phyloP scores from a whole-genome alignment of 1,140 invertebrate species.

The Drosophila melanica region DNA sequence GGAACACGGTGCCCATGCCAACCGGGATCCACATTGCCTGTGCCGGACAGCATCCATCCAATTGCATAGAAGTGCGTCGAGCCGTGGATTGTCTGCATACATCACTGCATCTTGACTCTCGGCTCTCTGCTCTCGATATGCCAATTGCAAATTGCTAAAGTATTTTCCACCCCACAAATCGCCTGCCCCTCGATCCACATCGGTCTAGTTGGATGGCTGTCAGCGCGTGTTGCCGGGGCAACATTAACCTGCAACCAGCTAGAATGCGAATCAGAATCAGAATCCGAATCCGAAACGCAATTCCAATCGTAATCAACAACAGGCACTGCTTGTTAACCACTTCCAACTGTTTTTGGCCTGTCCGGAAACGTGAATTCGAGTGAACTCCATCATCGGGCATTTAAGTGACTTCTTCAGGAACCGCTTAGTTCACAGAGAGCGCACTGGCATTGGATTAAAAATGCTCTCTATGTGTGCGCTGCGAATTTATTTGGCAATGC shows the following conservation, averaged over 20 bases:
- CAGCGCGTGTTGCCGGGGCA: constrained; percentile 55
- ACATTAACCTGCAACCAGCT: constrained; percentile 50
- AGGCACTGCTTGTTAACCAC: constrained; percentile 41
- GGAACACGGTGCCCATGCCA: constrained; percentile 21
- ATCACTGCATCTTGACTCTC: constrained; percentile 64
- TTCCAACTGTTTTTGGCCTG: constrained; percentile 25
- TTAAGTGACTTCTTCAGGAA: constrained; percentile 47
- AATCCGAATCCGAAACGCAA: constrained; percentile 7
- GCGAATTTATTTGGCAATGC: not conserved
- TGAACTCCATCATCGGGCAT: constrained; percentile 12
- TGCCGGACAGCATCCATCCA: constrained; percentile 23
- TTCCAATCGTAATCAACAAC: constrained; percentile 26
- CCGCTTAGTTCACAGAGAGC: constrained; percentile 10
- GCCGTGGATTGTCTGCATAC: constrained; percentile 65
- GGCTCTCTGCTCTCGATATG: constrained; percentile 63
- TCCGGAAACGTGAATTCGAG: constrained; percentile 7
- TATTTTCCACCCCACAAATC: constrained; percentile 32
- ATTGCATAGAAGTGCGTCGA: constrained; percentile 56
- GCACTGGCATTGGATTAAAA: constrained; percentile 53
- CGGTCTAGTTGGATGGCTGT: not conserved
- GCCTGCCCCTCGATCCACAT: not conserved
- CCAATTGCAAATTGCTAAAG: constrained; percentile 74
- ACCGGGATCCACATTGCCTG: constrained; percentile 10
- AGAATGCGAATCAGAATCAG: not conserved
- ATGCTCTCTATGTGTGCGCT: constrained; percentile 41